Base-by-base conservation (phyloP, 2,797 vertebrate species). In the Hippopotamyrus pictus region DNA sequence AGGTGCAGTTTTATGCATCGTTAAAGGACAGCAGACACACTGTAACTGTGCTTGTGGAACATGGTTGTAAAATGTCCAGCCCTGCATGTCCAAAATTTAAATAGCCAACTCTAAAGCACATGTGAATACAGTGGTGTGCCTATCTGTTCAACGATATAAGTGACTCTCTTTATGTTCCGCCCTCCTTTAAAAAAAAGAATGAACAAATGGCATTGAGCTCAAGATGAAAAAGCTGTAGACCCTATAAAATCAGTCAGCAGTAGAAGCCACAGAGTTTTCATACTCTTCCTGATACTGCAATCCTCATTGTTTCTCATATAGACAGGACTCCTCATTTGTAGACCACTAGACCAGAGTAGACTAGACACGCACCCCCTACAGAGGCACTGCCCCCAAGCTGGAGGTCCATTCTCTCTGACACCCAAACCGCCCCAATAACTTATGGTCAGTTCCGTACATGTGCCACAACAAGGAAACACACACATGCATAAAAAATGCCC, bases 401-500 rank as follows among this genome's bases (percentile, higher is more conserved):
- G 8, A 65, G 25, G 44, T 85, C 46, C 46, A 51, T 19, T 48
- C 8, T 14, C 57, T 12, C 33, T 33, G 19, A 44, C 19, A 33
- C 92, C 87, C 92, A 91, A 88, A 87, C 88, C 90, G 69, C 88
- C 91, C 90, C 90, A 89, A 89, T 93, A 73, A 79, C 90, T 5
- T 44, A 37, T 54, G 93, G 91, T 90, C 88, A 79, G 89, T 92
- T 91, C 91, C 92, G 90, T 92, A 44, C 59, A 91, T 87, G 59
- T 90, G 91, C 91, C 86, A 89, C 89, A 90, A 92, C 89, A 92
- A 87, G 5, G 53, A 88, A 92, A 89, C 83, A 59, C 22, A 54
- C 17, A 90, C 91, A 90, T 11, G 89, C 9, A 51, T 93, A 88
- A 87, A 89, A 93, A 88, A 93, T 92, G 93, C 93, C 89, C 93